Evolutionary conservation across 2,113 vertebrate genomes (phyloP).

Genomic region (Labeo rohita): DNA sequence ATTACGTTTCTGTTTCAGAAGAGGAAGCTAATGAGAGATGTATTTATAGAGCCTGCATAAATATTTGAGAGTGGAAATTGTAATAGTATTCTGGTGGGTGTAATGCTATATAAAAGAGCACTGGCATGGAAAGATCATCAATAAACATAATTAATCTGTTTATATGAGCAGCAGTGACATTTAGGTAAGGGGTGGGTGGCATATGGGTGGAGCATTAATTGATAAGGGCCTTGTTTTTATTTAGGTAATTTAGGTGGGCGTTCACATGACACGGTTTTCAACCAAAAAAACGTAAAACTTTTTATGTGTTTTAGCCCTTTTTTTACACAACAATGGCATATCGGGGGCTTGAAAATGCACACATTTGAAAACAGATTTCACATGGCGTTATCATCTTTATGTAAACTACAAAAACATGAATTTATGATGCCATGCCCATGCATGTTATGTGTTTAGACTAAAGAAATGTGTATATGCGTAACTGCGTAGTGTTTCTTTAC

Average conservation of each 20-base stretch:
- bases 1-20: conserved; percentile 35
- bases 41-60: conserved; percentile 45
- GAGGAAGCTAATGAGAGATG: background rate
- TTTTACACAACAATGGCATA: background rate
- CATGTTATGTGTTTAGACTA: background rate
- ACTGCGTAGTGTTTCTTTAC: background rate
- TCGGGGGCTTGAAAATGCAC: background rate
- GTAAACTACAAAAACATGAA: background rate
- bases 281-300: background rate
- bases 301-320: background rate
- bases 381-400: background rate
- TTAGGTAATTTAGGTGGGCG: background rate
- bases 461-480: no score
- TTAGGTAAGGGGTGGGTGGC: background rate
- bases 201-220: background rate
- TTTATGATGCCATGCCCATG: no score
- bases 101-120: background rate
- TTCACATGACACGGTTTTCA: background rate
- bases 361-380: background rate
- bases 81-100: background rate
- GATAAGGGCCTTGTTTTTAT: conserved; percentile 35
- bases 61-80: conserved; percentile 46
- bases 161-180: conserved; percentile 10
- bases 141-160: conserved; percentile 22
- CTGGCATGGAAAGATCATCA: conserved; percentile 41